Base-by-base conservation (phyloP, 2,888 invertebrate genomes). In the Chloromyia formosa region DNA sequence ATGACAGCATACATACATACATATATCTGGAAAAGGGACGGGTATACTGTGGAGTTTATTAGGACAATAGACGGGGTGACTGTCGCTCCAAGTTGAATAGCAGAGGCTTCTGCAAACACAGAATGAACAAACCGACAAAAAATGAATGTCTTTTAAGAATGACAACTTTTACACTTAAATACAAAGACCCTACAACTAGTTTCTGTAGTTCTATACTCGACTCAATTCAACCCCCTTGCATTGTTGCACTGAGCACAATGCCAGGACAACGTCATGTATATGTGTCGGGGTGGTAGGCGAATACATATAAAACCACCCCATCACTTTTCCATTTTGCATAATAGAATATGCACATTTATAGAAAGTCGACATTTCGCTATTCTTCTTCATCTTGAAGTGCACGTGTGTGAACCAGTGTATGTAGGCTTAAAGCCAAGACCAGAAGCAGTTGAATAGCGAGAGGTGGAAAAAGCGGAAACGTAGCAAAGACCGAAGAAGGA, bases 311-410 rank as follows among this genome's bases (percentile, higher is more conserved):
- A 35, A 18, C 16, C n/a, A 27, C 61, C 61, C 61, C n/a, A 4
- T 14, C 16, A 10, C 27, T 61, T 14, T 27, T 27, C 61, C 27
- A n/a, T 62, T 40, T 40, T 14, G 62, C 62, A 16, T 40, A 35
- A 49, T 66, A 49, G 66, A 22, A 49, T 22, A 22, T 23, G 45
- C 66, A 14, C 45, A 49, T 22, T 20, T 49, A 49, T 49, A 49
- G 66, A 49, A 49, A 66, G 66, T 66, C 22, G 45, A 66, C 66
- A 66, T 66, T 66, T 66, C 14, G 4, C 66, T 49, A 66, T 66
- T 66, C 66, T 66, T 49, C 66, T 49, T 2, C 18, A 16, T 64
- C 45, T 49, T 49, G 23, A 16, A 22, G 66, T 66, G 66, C 14
- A n/a, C 16, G 10, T 16, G 35, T 62, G 18, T 40, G 35, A 9